phyloP scores from a whole-genome alignment of 2,797 vertebrate genomes.

The Aplochiton taeniatus region DNA sequence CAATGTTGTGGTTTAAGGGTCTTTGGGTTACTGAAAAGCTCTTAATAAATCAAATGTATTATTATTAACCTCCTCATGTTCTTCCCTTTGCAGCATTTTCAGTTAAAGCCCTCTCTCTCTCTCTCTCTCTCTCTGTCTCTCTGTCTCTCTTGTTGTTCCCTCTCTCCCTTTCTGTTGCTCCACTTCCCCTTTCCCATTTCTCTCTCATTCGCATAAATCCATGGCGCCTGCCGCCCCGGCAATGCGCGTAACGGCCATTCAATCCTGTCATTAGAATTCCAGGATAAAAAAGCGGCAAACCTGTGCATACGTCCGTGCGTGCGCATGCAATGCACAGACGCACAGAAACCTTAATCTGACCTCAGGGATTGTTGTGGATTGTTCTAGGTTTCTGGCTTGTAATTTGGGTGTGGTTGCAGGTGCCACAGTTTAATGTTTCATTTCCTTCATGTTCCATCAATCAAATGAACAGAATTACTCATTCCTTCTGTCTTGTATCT shows the following conservation, averaged over 20 bases:
- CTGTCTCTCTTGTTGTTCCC: constrained; percentile 2
- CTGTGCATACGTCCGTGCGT: not conserved
- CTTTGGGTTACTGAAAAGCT: too few species aligned
- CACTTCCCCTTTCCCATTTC: constrained; percentile 56
- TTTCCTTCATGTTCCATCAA: not conserved
- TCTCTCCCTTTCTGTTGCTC: constrained; percentile 14
- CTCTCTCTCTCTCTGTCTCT: not conserved
- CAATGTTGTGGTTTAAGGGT: too few species aligned
- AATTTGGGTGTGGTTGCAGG: not conserved
- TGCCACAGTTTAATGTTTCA: not conserved
- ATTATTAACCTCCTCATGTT: too few species aligned
- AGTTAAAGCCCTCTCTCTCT: not conserved
- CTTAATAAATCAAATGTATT: too few species aligned
- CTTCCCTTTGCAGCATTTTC: not conserved
- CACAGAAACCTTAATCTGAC: not conserved
- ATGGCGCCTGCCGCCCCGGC: constrained; percentile 75
- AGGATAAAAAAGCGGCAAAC: constrained; percentile 51
- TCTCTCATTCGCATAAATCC: constrained; percentile 68
- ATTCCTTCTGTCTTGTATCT: constrained; percentile 11
- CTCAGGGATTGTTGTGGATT: not conserved
- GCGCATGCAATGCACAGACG: constrained; percentile 10
- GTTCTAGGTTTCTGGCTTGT: not conserved
- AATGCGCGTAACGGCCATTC: constrained; percentile 72
- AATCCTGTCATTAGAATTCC: constrained; percentile 78
- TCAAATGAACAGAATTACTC: not conserved